A percentile compares a stretch with the other conserved stretches of the same genome.
phyloP scores from a whole-genome alignment of 2,888 invertebrate genomes.

The Nycteola revayana region DNA sequence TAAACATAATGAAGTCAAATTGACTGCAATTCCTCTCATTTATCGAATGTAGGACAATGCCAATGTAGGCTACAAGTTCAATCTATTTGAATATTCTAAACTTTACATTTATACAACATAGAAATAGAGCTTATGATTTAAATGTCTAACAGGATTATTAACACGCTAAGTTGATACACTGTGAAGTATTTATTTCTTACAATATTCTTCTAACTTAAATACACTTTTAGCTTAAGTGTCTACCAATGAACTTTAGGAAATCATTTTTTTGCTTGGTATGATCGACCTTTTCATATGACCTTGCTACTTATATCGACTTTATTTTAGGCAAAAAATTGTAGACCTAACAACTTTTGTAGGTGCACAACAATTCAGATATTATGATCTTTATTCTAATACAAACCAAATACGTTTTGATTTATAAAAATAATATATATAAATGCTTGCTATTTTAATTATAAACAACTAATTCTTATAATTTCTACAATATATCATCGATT shows the following conservation, averaged over 20 bases:
- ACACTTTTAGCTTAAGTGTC: no score
- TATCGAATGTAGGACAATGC: constrained; percentile 65
- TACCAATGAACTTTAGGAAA: no score
- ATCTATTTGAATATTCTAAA: constrained; percentile 22
- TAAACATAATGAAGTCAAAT: constrained; percentile 35
- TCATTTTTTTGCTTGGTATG: no score
- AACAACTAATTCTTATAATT: no score
- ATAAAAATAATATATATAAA: no score
- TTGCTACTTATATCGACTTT: constrained; percentile 37
- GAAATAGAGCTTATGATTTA: constrained; percentile 3
- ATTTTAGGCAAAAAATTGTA: constrained; percentile 28
- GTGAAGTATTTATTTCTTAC: no score
- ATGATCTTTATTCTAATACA: no score
- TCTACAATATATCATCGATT: neutral
- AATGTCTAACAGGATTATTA: neutral
- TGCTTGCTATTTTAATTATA: neutral
- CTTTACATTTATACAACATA: constrained; percentile 4
- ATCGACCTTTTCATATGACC: constrained; percentile 42
- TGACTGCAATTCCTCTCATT: constrained; percentile 47
- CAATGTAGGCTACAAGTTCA: constrained; percentile 43
- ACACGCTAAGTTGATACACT: no score
- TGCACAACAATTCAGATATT: neutral
- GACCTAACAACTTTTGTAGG: neutral
- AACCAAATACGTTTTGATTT: no score
- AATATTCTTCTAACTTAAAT: no score